Base-by-base conservation (phyloP, 1,140 invertebrate genomes). In the Platyscapa corneri region DNA sequence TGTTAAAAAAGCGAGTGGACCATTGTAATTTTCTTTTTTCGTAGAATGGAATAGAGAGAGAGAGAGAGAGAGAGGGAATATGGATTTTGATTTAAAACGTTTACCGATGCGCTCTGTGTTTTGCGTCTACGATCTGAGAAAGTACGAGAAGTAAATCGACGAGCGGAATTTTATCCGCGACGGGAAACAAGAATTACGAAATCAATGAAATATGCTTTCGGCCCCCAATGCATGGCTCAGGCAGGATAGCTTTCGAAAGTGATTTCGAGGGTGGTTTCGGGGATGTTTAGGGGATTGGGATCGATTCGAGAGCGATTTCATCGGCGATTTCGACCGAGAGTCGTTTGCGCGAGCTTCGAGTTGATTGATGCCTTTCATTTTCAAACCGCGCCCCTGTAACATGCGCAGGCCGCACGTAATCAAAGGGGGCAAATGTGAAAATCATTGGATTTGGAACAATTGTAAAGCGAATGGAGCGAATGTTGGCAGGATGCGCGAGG, bases 301-400 rank as follows among this genome's bases (percentile, higher is more conserved):
- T 23, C 67, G 67, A 70, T 70, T 70, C 34, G 67, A 20, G 32
- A 70, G 32, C 34, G 34, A 70, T 70, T 70, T 70, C 30, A 7
- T 5, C 34, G 1, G 32, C 34, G 34, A 70, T 70, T 37, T 37
- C 67, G 16, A 34, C 1, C 6, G 34, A 1, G 16, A 70, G 14
- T 20, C 34, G 16, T 70, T 70, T 70, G 34, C 67, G 16, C 37
- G 67, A 37, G 34, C 34, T 70, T 70, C 0, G 60, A 46, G 64
- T 82, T 72, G 79, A 82, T 82, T 65, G 65, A 82, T 82, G 79
- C 65, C 79, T 82, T 82, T 82, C 42, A 82, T 82, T 72, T 72
- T 20, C 1, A 75, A n/a, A 32, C 42, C 23, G 12, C 27, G 70
- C 27, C 18, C 27, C 56, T 37, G 53, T 23, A 20, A 39, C 78